phyloP scores from a whole-genome alignment of 2,113 vertebrate species.

The Balaeniceps rex region DNA sequence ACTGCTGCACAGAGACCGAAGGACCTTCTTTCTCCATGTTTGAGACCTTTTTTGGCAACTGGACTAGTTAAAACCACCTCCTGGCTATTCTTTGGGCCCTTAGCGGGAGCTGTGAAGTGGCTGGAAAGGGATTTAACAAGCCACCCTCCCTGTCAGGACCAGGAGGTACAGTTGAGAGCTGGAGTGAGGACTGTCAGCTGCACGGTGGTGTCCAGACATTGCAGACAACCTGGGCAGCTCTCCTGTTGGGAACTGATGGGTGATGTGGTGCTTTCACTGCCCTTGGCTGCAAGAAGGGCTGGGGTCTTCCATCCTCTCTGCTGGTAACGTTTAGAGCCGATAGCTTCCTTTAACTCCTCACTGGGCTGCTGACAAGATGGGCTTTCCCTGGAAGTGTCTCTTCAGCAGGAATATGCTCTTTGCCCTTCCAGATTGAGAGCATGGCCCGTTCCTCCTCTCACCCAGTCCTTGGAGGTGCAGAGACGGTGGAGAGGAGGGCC shows the following conservation, averaged over 20 bases:
- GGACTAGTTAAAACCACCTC: not conserved
- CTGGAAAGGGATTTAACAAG: not conserved
- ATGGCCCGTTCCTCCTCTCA: not conserved
- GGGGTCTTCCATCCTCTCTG: not conserved
- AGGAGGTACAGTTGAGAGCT: not conserved
- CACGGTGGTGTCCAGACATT: fast-evolving
- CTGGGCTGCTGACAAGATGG: not conserved
- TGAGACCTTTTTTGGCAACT: slow-evolving; percentile 50
- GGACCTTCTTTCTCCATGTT: slow-evolving; percentile 4
- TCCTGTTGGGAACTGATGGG: not conserved
- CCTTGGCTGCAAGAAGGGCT: not conserved
- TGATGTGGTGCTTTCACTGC: not conserved
- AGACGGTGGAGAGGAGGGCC: not conserved
- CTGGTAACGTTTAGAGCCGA: fast-evolving
- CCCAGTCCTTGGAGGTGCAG: not conserved
- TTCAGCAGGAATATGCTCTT: not conserved
- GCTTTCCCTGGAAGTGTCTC: not conserved
- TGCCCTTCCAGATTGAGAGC: not conserved
- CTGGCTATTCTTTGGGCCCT: not conserved
- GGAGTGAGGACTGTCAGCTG: not conserved
- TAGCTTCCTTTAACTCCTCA: not conserved
- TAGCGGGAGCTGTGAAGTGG: not conserved
- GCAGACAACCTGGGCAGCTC: not conserved
- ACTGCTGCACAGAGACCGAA: slow-evolving; percentile 24
- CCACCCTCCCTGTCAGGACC: not conserved